Conservation (phyloP, 2,113 vertebrate genomes). For the Hepsetus odoe region DNA sequence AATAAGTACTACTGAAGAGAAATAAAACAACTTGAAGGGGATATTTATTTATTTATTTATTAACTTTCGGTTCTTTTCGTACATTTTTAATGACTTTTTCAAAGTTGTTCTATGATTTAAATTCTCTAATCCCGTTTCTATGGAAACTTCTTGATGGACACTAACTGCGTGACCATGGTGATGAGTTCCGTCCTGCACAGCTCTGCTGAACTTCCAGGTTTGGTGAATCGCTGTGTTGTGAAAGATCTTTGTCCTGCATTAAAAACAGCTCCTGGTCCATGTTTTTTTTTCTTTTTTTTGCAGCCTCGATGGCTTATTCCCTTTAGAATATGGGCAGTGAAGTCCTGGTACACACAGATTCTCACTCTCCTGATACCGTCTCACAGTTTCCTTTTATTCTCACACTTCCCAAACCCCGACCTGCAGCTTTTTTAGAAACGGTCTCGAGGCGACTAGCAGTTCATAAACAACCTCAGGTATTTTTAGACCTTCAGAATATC, state of each 20-base stretch:
- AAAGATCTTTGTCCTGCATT: background rate
- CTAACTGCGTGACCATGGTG: too few species aligned
- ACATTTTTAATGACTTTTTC: too few species aligned
- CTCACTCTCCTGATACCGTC: background rate
- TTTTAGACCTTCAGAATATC: constrained; percentile 1
- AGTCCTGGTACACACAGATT: background rate
- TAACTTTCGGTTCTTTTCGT: too few species aligned
- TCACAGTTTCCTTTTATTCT: background rate
- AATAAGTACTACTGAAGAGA: too few species aligned
- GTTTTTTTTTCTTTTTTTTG: too few species aligned
- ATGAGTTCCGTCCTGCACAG: too few species aligned
- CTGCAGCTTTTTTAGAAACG: background rate
- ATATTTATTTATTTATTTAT: too few species aligned
- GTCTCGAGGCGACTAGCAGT: background rate
- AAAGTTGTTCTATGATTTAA: too few species aligned
- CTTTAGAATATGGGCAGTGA: constrained; percentile 43
- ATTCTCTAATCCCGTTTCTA: too few species aligned
- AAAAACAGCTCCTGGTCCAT: background rate
- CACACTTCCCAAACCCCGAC: background rate
- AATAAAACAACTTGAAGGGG: too few species aligned
- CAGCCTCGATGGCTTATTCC: constrained; percentile 64
- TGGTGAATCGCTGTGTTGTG: background rate
- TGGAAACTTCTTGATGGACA: too few species aligned
- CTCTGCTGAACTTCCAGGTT: too few species aligned
- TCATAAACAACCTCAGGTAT: background rate